Base-by-base conservation (phyloP, 1,140 invertebrate genomes). In the Drosophila ogumai region DNA sequence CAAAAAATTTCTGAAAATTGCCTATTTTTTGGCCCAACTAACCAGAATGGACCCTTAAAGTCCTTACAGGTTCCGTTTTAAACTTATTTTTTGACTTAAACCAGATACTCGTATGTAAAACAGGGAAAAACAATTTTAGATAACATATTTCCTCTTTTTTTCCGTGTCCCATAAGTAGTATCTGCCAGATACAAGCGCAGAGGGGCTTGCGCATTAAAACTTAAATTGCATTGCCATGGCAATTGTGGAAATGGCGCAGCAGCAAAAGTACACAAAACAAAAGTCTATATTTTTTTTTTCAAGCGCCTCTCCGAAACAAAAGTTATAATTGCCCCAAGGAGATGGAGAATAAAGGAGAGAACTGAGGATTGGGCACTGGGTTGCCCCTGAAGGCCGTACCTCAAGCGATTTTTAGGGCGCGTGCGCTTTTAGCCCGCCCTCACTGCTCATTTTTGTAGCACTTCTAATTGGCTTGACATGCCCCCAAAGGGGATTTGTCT, bases 391-490 rank as follows among this genome's bases (percentile, higher is more conserved):
- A 82, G 84, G 84, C 63, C 49, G 3, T 28, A 28, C 41, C 36
- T 58, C 46, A 19, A 50, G 17, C 57, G 73, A 80, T 77, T 87
- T 87, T 31, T 74, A 67, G 60, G 52, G 58, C 59, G 61, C 69
- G 43, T 63, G 50, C 79, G 81, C 81, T 54, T 69, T 63, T 56
- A 34, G 17, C 32, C 32, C 44, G 17, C 49, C 64, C 47, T 38
- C 44, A 43, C 38, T 66, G 60, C 58, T 84, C 71, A 76, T 64
- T 84, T 84, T 44, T 84, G 41, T 63, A 60, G 66, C 67, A 61
- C 43, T 74, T 63, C 75, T 87, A 86, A 87, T 87, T 88, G 76
- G 80, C 82, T 76, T 61, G 77, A 63, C 72, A 71, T 56, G 59
- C 44, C 65, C 47, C 55, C 56, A 32, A 25, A 52, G 76, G 41